Base-by-base conservation (phyloP, 53 echinoderm and acorn worm genomes). In the Paracentrotus lividus region DNA sequence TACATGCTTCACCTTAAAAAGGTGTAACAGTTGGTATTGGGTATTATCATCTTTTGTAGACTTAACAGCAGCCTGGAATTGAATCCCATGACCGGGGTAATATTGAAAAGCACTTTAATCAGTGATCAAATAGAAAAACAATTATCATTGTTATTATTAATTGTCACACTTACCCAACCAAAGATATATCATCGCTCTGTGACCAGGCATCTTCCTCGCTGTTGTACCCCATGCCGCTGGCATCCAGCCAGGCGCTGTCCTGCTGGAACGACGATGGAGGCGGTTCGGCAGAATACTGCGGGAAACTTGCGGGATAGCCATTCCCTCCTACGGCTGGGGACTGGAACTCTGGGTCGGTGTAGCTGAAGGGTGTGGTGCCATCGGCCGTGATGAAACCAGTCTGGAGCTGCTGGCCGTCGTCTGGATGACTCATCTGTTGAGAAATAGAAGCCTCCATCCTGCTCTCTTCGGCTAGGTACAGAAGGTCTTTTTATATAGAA, bases 181-280 rank as follows among this genome's bases (percentile, higher is more conserved):
- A 86, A 45, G 98, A 98, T 13, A 96, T 96, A 42, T 98, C 98
- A 42, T 98, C 98, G 93, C 95, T 94, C 95, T 96, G 95, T 0
- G 98, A 96, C 95, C 96, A 96, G 72, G 95, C 95, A 69, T 98
- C 98, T 14, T 95, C 94, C 67, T 97, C 98, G 33, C 96, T 95
- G 66, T 95, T 94, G 67, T 95, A 97, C 56, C 95, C 96, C 54
- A 91, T 24, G 15, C 54, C 91, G 33, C 75, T 75, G 14, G 72
- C 43, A 49, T 23, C 76, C 1, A 65, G 49, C 91, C 91, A 91
- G 21, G 52, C 91, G 26, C 91, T 52, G 54, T 91, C 77, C 38
- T 75, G 91, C 76, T 91, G 91, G 76, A 52, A 91, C 2, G 91
- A 91, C 1, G 91, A 91, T 31, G 91, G 76, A 7, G 91, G 91